Conservation (phyloP, 2,888 invertebrate genomes). For the Ischnura elegans region DNA sequence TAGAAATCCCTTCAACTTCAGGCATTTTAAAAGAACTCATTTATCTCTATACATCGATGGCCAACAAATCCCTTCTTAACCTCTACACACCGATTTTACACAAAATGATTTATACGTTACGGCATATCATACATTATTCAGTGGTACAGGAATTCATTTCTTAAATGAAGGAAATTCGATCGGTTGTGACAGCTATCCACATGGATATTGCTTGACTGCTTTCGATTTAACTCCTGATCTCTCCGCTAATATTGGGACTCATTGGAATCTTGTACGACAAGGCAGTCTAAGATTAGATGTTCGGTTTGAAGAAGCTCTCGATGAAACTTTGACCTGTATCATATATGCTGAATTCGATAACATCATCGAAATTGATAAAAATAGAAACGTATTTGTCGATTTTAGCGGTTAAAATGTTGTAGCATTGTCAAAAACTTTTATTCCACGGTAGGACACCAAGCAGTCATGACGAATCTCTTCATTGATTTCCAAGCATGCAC, state of each 20-base stretch:
- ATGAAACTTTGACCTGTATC: not conserved
- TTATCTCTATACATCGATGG: slow-evolving; percentile 18
- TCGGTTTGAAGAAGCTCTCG: not conserved
- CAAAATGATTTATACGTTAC: not conserved
- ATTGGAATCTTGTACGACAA: too few species aligned
- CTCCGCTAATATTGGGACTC: not conserved
- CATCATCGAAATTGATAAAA: not conserved
- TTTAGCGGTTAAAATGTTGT: too few species aligned
- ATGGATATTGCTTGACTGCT: not conserved
- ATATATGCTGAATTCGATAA: not conserved
- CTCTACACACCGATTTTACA: not conserved
- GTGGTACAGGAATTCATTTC: not conserved
- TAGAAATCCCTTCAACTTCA: not conserved
- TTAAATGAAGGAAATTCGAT: not conserved
- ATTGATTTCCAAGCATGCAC: too few species aligned
- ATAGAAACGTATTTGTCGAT: not conserved
- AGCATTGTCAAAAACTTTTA: too few species aligned
- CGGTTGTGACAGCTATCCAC: not conserved
- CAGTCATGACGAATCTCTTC: not conserved
- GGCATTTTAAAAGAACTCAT: too few species aligned
- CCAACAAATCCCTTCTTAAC: not conserved
- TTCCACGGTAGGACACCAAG: not conserved
- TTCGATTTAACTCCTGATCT: slow-evolving; percentile 31
- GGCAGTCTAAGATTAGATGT: too few species aligned
- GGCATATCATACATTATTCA: slow-evolving; percentile 4